Evolutionary conservation across 2,113 vertebrate genomes (phyloP).

Genomic region (Triplophysa tibetana): DNA sequence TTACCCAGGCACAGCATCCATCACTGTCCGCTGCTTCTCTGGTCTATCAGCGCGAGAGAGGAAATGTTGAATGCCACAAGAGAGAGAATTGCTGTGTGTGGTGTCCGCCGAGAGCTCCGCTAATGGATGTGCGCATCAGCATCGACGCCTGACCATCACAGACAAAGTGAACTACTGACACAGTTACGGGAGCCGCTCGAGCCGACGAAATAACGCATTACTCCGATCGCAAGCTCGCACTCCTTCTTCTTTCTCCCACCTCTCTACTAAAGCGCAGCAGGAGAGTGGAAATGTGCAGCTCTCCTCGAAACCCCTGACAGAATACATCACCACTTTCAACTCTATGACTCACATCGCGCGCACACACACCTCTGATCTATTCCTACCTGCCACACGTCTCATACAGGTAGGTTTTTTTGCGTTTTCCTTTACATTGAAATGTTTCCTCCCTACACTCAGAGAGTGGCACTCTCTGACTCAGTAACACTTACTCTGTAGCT

Average conservation of each 20-base stretch:
- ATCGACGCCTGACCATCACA: constrained; percentile 44
- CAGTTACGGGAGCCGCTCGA: constrained; percentile 12
- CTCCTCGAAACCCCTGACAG: constrained; percentile 41
- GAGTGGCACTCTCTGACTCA: neutral
- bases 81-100: constrained; percentile 24
- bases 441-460: neutral
- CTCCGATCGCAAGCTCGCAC: neutral
- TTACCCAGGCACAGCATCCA: constrained; percentile 44
- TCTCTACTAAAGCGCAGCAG: constrained; percentile 40
- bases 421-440: constrained; percentile 1
- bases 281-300: constrained; percentile 41
- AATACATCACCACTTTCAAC: constrained; percentile 52
- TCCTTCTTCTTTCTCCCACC: neutral
- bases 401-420: neutral
- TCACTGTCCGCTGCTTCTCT: constrained; percentile 39
- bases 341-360: constrained; percentile 56
- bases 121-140: constrained; percentile 29
- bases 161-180: constrained; percentile 51
- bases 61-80: constrained; percentile 7
- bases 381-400: constrained; percentile 37
- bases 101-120: constrained; percentile 24
- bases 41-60: constrained; percentile 32
- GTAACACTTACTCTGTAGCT: neutral
- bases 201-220: constrained; percentile 26
- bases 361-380: constrained; percentile 45